Conservation (phyloP, 2,888 invertebrate genomes). For the Diabrotica balteata region DNA sequence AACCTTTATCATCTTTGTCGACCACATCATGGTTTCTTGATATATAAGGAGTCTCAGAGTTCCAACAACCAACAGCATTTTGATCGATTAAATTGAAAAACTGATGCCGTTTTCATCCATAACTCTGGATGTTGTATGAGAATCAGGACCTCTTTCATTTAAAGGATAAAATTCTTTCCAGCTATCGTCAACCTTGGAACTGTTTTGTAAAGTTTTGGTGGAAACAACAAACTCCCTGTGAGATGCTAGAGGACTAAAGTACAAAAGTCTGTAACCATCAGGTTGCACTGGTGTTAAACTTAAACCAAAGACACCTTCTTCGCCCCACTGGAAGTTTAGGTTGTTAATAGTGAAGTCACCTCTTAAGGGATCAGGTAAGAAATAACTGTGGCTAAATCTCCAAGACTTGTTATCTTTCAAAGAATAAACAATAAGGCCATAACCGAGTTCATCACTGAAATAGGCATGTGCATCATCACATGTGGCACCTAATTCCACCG, state of each 20-base stretch:
- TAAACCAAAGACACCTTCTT: constrained; percentile 76
- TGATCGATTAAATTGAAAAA: constrained; percentile 81
- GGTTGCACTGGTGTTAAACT: constrained; percentile 71
- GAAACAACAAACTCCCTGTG: constrained; percentile 81
- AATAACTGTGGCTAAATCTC: constrained; percentile 80
- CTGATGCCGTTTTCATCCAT: constrained; percentile 80
- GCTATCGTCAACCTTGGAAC: constrained; percentile 70
- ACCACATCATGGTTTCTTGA: constrained; percentile 73
- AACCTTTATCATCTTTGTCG: constrained; percentile 76
- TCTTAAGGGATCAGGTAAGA: constrained; percentile 80
- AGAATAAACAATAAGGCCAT: constrained; percentile 81
- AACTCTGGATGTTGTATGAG: constrained; percentile 76
- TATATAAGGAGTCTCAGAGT: constrained; percentile 67
- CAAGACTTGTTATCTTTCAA: constrained; percentile 79
- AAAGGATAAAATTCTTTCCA: constrained; percentile 75
- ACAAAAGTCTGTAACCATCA: constrained; percentile 75
- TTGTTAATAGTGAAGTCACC: constrained; percentile 83
- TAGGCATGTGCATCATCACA: constrained; percentile 47
- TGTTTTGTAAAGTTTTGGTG: constrained; percentile 75
- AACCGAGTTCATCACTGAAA: constrained; percentile 79
- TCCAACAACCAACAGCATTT: constrained; percentile 86
- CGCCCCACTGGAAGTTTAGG: constrained; percentile 84
- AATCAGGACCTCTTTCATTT: constrained; percentile 71
- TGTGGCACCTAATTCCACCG: constrained; percentile 65
- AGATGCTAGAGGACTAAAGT: constrained; percentile 82